A percentile compares a stretch with the other conserved stretches of the same genome.
phyloP scores from a whole-genome alignment of 2,797 vertebrate genomes.

The Sphenodon punctatus region DNA sequence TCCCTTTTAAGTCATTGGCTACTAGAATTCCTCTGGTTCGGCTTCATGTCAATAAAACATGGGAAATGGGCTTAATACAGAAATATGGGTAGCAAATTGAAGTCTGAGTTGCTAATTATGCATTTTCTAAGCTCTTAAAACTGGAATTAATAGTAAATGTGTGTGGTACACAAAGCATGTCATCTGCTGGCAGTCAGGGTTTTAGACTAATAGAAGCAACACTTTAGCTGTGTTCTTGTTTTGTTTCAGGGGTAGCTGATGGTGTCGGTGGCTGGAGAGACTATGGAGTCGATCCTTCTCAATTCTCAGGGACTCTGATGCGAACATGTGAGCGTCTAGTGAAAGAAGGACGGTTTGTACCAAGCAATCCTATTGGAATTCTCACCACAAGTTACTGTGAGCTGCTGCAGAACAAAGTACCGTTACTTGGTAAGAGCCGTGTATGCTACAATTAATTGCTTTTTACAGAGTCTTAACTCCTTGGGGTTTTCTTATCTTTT shows the following conservation, averaged over 20 bases:
- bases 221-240: not conserved
- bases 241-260: slow-evolving; percentile 90
- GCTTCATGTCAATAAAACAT: not conserved
- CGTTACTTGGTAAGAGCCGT: slow-evolving; percentile 92
- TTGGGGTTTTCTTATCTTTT: too few relatives aligned
- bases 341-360: slow-evolving; percentile 94
- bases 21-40: fast-evolving
- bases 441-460: too few relatives aligned
- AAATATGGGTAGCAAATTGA: not conserved
- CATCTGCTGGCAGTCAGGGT: not conserved
- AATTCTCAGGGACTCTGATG: slow-evolving; percentile 98
- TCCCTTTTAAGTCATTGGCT: too few relatives aligned
- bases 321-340: slow-evolving; percentile 95
- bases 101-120: not conserved
- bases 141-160: not conserved
- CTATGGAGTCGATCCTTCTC: slow-evolving; percentile 97
- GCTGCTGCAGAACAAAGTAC: slow-evolving; percentile 98
- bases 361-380: slow-evolving; percentile 94
- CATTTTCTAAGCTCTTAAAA: not conserved
- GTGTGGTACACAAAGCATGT: too few relatives aligned
- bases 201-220: fast-evolving
- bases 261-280: slow-evolving; percentile 98
- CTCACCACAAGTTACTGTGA: slow-evolving; percentile 95
- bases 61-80: not conserved
- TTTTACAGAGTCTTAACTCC: too few relatives aligned